Evolutionary conservation across 37 sponge, comb jelly and placozoan genomes (phyloP).

Genomic region (Bolinopsis microptera): DNA sequence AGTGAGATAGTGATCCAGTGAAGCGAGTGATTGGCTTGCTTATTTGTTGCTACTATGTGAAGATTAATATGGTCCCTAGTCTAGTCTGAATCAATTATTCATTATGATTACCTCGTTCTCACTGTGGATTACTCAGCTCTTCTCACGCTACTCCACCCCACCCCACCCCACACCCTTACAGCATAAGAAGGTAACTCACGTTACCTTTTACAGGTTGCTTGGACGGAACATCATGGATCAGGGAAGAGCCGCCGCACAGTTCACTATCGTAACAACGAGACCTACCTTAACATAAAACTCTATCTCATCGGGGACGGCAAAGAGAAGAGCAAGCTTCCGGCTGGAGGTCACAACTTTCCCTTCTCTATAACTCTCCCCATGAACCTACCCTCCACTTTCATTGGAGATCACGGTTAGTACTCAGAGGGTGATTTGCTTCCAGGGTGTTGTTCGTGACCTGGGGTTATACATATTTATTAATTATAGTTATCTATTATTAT

Average conservation of each 20-base stretch:
- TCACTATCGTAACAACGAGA: not conserved
- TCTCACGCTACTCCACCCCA: too few relatives aligned
- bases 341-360: not conserved
- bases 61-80: too few relatives aligned
- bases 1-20: not conserved
- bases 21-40: not conserved
- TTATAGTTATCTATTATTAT: too few relatives aligned
- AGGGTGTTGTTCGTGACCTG: too few relatives aligned
- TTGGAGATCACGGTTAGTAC: not conserved
- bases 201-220: constrained; percentile 1
- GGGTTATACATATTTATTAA: too few relatives aligned
- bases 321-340: not conserved
- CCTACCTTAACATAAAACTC: not conserved
- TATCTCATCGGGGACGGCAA: not conserved
- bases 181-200: too few relatives aligned
- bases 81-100: too few relatives aligned
- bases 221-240: not conserved
- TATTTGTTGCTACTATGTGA: not conserved
- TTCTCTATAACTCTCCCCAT: constrained; percentile 17
- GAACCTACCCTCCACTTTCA: not conserved
- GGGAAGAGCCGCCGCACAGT: not conserved
- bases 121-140: too few relatives aligned
- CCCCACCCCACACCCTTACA: too few relatives aligned
- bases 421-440: too few relatives aligned
- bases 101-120: too few relatives aligned